A percentile compares a stretch with the other conserved stretches of the same genome.
These are phyloP conservation scores for Gastracanthus pulcherrimus DNA, from an alignment of 2,888 invertebrate species.

Conservation along the genomic window DNA sequence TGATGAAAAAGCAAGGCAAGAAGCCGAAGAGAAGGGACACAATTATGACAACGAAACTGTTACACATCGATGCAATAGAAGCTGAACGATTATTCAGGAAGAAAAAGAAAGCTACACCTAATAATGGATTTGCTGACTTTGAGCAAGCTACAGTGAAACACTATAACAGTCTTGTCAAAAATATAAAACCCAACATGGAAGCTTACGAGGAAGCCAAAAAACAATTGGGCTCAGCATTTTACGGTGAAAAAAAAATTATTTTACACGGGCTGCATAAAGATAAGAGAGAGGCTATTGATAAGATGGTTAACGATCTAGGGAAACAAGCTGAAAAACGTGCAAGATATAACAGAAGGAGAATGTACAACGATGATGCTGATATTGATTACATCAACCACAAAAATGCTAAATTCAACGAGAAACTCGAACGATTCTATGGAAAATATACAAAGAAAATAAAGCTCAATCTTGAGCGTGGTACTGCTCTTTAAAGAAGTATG, in stretches of 20 bases:
- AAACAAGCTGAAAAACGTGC: conserved; percentile 95
- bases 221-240: conserved; percentile 95
- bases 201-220: conserved; percentile 91
- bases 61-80: conserved; percentile 93
- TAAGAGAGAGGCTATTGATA: conserved; percentile 91
- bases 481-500: conserved; percentile 85
- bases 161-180: conserved; percentile 91
- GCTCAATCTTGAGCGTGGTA: conserved; percentile 98
- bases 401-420: conserved; percentile 99
- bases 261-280: conserved; percentile 94
- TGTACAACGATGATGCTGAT: conserved; percentile 98
- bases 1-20: conserved; percentile 91
- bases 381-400: conserved; percentile 99
- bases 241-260: conserved; percentile 94
- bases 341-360: conserved; percentile 95
- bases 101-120: conserved; percentile 93
- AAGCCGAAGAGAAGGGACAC: conserved; percentile 87
- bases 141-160: conserved; percentile 93
- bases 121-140: conserved; percentile 95
- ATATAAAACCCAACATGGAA: conserved; percentile 91
- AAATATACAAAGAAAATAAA: conserved; percentile 99
- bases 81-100: conserved; percentile 91
- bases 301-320: conserved; percentile 95
- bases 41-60: conserved; percentile 92
- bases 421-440: conserved; percentile 97